A percentile compares a stretch with the other conserved stretches of the same genome.
These are phyloP conservation scores for Macrophya annulata DNA, from an alignment of 2,888 invertebrate genomes.

Conservation along the genomic window DNA sequence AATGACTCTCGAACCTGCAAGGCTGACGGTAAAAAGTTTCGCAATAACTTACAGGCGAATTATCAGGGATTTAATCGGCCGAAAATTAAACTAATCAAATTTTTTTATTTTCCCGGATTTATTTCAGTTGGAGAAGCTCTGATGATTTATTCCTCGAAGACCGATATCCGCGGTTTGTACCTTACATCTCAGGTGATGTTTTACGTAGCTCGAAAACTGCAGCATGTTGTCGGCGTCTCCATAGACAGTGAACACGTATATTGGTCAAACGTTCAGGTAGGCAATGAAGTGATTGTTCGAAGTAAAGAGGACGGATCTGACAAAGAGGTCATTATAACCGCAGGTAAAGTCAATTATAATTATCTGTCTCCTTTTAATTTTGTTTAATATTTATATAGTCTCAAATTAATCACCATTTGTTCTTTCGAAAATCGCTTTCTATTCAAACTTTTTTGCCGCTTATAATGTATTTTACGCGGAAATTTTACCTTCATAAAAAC, in stretches of 20 bases:
- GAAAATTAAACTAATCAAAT: neutral
- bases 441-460: neutral
- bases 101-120: conserved; percentile 49
- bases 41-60: conserved; percentile 56
- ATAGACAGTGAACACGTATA: conserved; percentile 87
- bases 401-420: neutral
- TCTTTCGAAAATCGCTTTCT: neutral
- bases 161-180: conserved; percentile 85
- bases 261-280: conserved; percentile 89
- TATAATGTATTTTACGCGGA: neutral
- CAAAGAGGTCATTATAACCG: conserved; percentile 81
- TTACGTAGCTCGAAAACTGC: conserved; percentile 80
- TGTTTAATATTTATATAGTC: no score
- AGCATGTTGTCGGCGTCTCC: conserved; percentile 86
- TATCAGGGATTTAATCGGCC: neutral
- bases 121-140: conserved; percentile 84
- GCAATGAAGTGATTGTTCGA: conserved; percentile 87
- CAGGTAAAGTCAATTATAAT: conserved; percentile 72
- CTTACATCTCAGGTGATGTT: conserved; percentile 82
- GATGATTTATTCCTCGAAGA: conserved; percentile 86
- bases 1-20: conserved; percentile 82
- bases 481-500: neutral
- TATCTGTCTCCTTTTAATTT: neutral
- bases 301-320: conserved; percentile 84
- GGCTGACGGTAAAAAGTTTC: conserved; percentile 75